These are phyloP conservation scores for Scaptomyza hsui DNA, from an alignment of 1,140 invertebrate species.

Conservation along the genomic window DNA sequence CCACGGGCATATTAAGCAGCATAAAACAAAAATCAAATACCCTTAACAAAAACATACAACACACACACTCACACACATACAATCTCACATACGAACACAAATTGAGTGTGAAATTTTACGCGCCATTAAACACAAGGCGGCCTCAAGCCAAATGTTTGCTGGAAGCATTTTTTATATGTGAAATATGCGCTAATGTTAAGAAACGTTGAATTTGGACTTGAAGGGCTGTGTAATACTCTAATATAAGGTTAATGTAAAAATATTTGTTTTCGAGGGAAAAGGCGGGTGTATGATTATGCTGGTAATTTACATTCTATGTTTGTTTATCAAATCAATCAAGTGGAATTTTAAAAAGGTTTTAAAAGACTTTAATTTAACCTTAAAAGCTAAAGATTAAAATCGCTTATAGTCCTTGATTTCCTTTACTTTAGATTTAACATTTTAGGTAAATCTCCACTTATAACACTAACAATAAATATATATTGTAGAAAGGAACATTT, in stretches of 20 bases:
- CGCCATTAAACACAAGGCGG: slow-evolving; percentile 65
- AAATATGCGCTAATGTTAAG: slow-evolving; percentile 34
- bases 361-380: no score
- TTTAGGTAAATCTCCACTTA: no score
- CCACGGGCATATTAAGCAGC: slow-evolving; percentile 47
- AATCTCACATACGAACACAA: slow-evolving; percentile 38
- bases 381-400: no score
- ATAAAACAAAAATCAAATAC: slow-evolving; percentile 32
- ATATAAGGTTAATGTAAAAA: not conserved
- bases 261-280: no score
- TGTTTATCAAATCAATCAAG: no score
- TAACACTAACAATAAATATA: no score
- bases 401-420: no score
- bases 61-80: not conserved
- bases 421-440: no score
- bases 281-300: no score
- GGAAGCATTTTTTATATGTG: slow-evolving; percentile 46
- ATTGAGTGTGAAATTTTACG: slow-evolving; percentile 80
- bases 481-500: no score
- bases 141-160: slow-evolving; percentile 24
- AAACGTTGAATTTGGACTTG: slow-evolving; percentile 6
- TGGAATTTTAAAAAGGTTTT: no score
- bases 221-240: not conserved
- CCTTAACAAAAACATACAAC: slow-evolving; percentile 24
- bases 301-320: no score